Base-by-base conservation (phyloP, 2,888 invertebrate species). In the Cetonia aurata region DNA sequence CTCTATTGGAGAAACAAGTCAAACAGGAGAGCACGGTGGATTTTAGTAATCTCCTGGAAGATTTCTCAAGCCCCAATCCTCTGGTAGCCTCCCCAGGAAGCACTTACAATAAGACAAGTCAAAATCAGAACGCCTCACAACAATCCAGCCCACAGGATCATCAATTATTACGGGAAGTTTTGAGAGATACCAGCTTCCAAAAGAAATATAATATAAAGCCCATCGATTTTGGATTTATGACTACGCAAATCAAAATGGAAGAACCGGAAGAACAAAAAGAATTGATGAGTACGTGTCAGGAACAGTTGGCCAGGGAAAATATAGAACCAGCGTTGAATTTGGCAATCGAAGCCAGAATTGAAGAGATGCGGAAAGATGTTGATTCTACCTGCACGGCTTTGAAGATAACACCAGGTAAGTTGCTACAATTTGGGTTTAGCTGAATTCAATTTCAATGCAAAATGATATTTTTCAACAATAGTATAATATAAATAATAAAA, bases 351-450 rank as follows among this genome's bases (percentile, higher is more conserved):
- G 50, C 62, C 17, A 48, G 62, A 15, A 70, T 70, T 13, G 94
- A 95, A 81, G 93, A 96, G 83, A 91, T 94, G 76, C 92, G 92
- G 79, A 91, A 93, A 80, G 96, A 96, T 82, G 93, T 95, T 65
- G 93, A 93, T 83, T 92, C 89, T 81, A 94, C 95, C 9, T 96
- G 95, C 85, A 90, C 91, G 67, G 91, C 93, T 77, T 89, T 96
- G 80, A 93, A 93, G 85, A 96, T 96, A 85, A 93, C 95, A 83
- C 92, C 93, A 86, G 95, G 96, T 96, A 85, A 90, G 91, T 37
- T 37, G 1, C 4, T 3, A 25, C 4, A 25, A 37, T 37, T 37
- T 37, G 2, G 37, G n/a, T n/a, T n/a, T n/a, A n/a, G n/a, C n/a
- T n/a, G 37, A 37, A 37, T 37, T 37, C 37, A 9, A 4, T 37